Base-by-base conservation (phyloP, 2,888 invertebrate species). In the Apocheima hispidaria region DNA sequence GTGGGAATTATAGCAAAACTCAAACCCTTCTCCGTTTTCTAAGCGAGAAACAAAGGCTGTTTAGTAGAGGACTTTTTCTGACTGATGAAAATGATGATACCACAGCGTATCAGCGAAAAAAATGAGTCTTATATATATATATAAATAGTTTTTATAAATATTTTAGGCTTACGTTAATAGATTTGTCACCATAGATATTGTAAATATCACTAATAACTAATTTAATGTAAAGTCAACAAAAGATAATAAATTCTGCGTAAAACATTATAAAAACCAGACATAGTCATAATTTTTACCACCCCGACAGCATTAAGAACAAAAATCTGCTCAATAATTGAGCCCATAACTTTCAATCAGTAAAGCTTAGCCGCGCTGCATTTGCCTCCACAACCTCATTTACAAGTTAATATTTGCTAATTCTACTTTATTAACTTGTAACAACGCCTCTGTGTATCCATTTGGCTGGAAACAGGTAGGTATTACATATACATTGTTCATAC, bases 371-470 rank as follows among this genome's bases (percentile, higher is more conserved):
- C 12, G 38, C 30, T 49, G 48, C 48, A 48, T 44, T 55, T 38
- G 43, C 50, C 53, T 41, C 54, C 21, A 21, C 41, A 18, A 44
- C 35, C 60, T 55, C 60, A 60, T 60, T 60, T 60, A 60, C 60
- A 60, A 60, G 60, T 50, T 60, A 54, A 55, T 53, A 57, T 53
- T n/a, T 36, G 59, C 28, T 60, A 63, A 64, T 65, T 61, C 50
- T 67, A 67, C 60, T 62, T 63, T 63, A 68, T 68, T 56, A 52
- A 43, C 61, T 49, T 49, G 62, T 60, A 57, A 65, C 60, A 60
- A 53, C 60, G 59, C 55, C 58, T 58, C 43, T 64, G 30, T 60
- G 28, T 62, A 63, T 16, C 63, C 61, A 61, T 69, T 64, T 63
- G 64, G 60, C 60, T 46, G 44, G 53, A 54, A 51, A 51, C 40